Evolutionary conservation across 2,888 invertebrate species (phyloP), one percentile per base, ranked within the genome.

Genomic region (Lagria hirta): DNA sequence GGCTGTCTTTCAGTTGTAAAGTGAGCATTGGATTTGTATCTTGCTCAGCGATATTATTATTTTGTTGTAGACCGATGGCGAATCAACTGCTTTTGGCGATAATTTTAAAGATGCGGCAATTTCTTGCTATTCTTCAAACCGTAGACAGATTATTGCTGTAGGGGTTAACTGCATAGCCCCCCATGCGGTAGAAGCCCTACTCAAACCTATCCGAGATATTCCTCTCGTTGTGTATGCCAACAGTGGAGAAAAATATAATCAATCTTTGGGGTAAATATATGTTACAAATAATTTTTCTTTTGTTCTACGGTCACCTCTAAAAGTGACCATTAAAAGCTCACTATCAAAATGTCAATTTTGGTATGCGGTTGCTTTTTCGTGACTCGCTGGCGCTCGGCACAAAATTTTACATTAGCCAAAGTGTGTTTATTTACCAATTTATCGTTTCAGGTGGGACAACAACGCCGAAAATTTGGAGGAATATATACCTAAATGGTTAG

Each of bases 151-250:
- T 42, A 73, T 90, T 12, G 94, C 88, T 1, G 76, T 93, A 24
- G 94, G 94, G 1, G 82, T 89, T 0, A 95, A 95, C 71, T 95
- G 95, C 72, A 78, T 88, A 22, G 72, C 78, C 49, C 86, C 88
- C 0, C 62, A 70, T 44, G 73, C 74, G 60, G 79, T 86, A 3
- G 73, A 75, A 1, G 64, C 76, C 1, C 69, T 88, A 29, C 68
- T 87, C 15, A 67, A 73, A 57, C 66, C 66, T 24, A 60, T 81
- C 52, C 76, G 63, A 40, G 65, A 71, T 35, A 78, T 88, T 43
- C 87, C 88, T 2, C 73, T 92, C 38, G 80, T 95, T 36, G 88
- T 85, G 13, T 94, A 94, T 72, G 91, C 94, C 2, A 95, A 94
- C 69, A 89, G 88, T 60, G 93, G 93, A 30, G 88, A 88, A 70